phyloP scores from a whole-genome alignment of 2,113 vertebrate species.

The Myocastor coypus region DNA sequence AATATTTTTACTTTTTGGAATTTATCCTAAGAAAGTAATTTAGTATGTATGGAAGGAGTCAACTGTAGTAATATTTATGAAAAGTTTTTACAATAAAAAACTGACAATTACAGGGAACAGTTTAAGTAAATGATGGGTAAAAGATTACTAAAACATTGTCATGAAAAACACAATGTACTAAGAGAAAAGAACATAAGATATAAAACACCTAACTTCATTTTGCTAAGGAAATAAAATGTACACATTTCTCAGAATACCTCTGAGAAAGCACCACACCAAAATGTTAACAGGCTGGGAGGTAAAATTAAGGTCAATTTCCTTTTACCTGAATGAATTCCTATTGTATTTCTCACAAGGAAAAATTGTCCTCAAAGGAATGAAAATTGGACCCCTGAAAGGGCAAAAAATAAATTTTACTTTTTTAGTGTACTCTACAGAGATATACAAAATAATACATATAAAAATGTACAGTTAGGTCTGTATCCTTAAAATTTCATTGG shows the following conservation, averaged over 20 bases:
- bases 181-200: conserved; percentile 27
- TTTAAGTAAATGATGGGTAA: conserved; percentile 40
- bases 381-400: neutral
- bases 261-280: conserved; percentile 16
- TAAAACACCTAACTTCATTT: conserved; percentile 25
- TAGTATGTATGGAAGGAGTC: no score
- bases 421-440: neutral
- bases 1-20: no score
- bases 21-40: no score
- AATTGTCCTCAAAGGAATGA: neutral
- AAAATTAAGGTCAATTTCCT: conserved; percentile 1
- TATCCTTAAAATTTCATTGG: conserved; percentile 43
- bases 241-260: neutral
- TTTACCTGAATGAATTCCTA: neutral
- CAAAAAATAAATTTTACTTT: neutral
- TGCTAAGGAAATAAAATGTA: conserved; percentile 7
- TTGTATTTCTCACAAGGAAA: neutral
- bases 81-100: conserved; percentile 54
- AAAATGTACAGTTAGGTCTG: neutral
- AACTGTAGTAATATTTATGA: neutral
- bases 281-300: neutral
- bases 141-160: conserved; percentile 3
- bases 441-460: neutral
- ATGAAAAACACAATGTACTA: conserved; percentile 50
- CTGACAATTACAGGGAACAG: neutral